Conservation (phyloP, 1,140 invertebrate species). For the Bombus sibiricus region DNA sequence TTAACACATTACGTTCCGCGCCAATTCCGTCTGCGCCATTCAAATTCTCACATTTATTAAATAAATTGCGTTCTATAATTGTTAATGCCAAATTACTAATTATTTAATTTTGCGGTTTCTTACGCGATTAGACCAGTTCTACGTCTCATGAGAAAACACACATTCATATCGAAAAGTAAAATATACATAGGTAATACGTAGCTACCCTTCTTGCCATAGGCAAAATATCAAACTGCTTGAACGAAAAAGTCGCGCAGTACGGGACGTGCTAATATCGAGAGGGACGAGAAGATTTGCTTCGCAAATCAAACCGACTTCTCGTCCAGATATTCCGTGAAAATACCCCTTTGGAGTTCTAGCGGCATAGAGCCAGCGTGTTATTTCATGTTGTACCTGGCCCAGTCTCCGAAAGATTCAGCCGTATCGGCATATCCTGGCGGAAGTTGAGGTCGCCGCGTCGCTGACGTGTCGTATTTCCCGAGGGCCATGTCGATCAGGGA, state of each 20-base stretch:
- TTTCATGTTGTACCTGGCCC: constrained; percentile 75
- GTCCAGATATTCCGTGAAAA: neutral
- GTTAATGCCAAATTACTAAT: too few relatives aligned
- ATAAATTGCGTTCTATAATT: too few relatives aligned
- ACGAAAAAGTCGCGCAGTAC: neutral
- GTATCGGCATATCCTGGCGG: constrained; percentile 54
- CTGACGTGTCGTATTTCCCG: constrained; percentile 86
- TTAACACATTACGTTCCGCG: too few relatives aligned
- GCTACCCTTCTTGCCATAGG: neutral
- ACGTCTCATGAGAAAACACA: neutral
- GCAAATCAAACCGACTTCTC: neutral
- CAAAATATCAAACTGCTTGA: neutral
- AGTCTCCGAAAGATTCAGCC: constrained; percentile 23
- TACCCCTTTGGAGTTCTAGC: too few relatives aligned
- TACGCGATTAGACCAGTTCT: too few relatives aligned
- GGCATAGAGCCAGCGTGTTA: constrained; percentile 45
- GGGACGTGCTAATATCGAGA: neutral
- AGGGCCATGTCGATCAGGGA: constrained; percentile 89
- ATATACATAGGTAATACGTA: neutral
- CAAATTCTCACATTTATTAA: too few relatives aligned
- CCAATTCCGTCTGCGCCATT: too few relatives aligned
- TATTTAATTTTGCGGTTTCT: too few relatives aligned
- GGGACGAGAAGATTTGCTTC: neutral
- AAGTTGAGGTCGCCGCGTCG: constrained; percentile 25
- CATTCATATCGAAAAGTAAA: neutral